Conservation (phyloP, 2,113 vertebrate genomes). For the Panurus biarmicus region DNA sequence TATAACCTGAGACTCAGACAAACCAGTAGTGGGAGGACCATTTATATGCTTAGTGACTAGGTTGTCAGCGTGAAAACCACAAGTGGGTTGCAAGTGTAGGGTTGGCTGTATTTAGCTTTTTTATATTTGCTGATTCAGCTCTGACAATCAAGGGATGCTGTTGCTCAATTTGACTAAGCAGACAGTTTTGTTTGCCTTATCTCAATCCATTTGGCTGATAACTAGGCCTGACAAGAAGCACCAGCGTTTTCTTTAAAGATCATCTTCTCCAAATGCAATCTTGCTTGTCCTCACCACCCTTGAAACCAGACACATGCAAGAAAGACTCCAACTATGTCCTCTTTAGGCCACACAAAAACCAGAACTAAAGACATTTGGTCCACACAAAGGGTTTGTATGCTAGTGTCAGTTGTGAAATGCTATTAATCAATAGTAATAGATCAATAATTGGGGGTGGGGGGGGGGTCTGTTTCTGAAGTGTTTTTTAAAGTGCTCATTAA, state of each 20-base stretch:
- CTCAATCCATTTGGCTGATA: background rate
- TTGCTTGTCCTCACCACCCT: background rate
- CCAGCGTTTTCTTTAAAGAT: background rate
- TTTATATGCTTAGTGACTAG: slow-evolving; percentile 68
- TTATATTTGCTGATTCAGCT: slow-evolving; percentile 74
- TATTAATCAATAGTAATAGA: too few relatives aligned
- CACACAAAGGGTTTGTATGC: background rate
- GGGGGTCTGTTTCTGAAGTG: background rate
- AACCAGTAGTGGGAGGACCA: slow-evolving; percentile 70
- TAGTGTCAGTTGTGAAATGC: background rate
- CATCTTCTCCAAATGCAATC: background rate
- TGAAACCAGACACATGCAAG: background rate
- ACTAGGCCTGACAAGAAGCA: background rate
- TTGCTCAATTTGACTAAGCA: slow-evolving; percentile 62
- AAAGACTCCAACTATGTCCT: background rate
- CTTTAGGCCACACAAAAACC: background rate
- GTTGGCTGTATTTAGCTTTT: slow-evolving; percentile 56
- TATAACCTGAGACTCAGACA: slow-evolving; percentile 57
- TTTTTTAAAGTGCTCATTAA: background rate
- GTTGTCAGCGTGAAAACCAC: slow-evolving; percentile 69
- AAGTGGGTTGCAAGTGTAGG: slow-evolving; percentile 73
- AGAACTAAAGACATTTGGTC: background rate
- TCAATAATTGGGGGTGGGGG: background rate
- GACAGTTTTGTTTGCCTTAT: slow-evolving; percentile 57
- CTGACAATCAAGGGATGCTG: slow-evolving; percentile 56